Percentiles rank a stretch among this genome's conserved stretches.
These are phyloP conservation scores for Pterocles gutturalis DNA, from an alignment of 2,113 vertebrate genomes.

Conservation along the genomic window DNA sequence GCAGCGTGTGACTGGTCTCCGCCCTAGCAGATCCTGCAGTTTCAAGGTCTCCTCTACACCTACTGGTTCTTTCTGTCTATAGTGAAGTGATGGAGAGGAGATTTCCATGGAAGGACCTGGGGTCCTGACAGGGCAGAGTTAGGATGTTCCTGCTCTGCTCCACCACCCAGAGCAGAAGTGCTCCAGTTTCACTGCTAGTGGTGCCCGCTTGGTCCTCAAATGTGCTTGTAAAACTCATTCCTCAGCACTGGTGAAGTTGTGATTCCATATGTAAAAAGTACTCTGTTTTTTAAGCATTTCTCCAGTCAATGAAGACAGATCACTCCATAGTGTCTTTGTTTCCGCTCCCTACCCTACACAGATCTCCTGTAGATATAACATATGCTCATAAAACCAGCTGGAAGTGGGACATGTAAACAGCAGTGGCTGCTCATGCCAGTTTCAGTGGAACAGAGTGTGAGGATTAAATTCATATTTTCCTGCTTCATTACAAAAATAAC, in stretches of 20 bases:
- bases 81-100: background rate
- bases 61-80: background rate
- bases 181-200: background rate
- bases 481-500: constrained; percentile 9
- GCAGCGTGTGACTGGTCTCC: background rate
- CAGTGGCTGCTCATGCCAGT: constrained; percentile 40
- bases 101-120: background rate
- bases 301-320: background rate
- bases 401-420: constrained; percentile 52
- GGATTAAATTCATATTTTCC: constrained; percentile 4
- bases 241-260: background rate
- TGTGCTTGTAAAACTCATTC: background rate
- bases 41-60: background rate
- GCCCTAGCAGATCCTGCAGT: background rate
- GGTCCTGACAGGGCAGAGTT: background rate
- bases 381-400: constrained; percentile 49
- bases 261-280: background rate
- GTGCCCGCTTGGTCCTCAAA: background rate
- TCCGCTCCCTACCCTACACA: constrained; percentile 6
- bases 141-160: background rate
- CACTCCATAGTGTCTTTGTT: background rate
- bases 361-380: constrained; percentile 50
- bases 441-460: background rate
- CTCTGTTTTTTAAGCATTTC: background rate
- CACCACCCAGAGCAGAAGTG: background rate